Evolutionary conservation across 2,797 vertebrate species (phyloP).

Genomic region (Ispidina lecontei): DNA sequence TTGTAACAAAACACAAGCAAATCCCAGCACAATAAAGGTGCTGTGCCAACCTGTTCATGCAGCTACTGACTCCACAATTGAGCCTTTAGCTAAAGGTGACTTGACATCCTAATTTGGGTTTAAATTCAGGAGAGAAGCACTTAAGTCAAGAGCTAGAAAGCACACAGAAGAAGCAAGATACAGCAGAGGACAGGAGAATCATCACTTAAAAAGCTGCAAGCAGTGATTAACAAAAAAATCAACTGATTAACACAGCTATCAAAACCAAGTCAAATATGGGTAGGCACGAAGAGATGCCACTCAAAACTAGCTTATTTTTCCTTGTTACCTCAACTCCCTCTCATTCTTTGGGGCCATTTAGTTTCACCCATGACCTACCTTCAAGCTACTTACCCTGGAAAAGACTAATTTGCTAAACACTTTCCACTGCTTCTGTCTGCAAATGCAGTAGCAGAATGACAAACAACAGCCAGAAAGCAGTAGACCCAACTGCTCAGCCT

Average conservation of each 20-base stretch:
- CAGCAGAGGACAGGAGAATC: neutral
- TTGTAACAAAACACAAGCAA: neutral
- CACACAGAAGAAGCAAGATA: neutral
- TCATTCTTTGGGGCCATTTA: neutral
- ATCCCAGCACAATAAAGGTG: neutral
- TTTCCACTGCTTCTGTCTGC: neutral
- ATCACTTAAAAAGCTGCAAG: neutral
- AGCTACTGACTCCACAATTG: neutral
- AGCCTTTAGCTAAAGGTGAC: neutral
- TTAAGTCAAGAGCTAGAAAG: constrained; percentile 7
- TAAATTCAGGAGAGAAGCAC: neutral
- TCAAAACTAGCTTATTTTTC: neutral
- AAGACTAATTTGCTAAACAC: neutral
- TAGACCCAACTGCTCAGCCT: neutral
- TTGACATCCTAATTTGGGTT: neutral
- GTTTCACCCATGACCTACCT: neutral
- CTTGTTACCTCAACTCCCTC: neutral
- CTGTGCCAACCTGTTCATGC: neutral
- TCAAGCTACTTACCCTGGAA: neutral
- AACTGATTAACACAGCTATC: neutral
- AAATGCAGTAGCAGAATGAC: neutral
- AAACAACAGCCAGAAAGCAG: neutral
- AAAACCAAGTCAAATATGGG: neutral
- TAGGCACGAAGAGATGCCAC: neutral
- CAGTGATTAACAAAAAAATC: neutral